A percentile compares a stretch with the other conserved stretches of the same genome.
Evolutionary conservation across 2,113 vertebrate species (phyloP).

Genomic region (Ramphastos sulfuratus): DNA sequence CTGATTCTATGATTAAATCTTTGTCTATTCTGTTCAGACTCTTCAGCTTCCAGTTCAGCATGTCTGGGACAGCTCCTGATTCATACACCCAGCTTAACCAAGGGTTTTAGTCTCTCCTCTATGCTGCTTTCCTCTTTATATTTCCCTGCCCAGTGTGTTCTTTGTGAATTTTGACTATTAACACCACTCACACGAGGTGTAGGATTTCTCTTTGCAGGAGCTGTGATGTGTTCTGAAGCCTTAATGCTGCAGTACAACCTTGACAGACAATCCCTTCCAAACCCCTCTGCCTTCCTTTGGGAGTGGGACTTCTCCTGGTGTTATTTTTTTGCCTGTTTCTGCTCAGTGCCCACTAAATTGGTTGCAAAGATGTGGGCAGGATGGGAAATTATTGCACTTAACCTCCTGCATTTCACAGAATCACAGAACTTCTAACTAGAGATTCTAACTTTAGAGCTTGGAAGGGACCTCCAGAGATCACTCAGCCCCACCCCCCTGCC

Average conservation of each 20-base stretch:
- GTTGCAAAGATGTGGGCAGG: fast-evolving
- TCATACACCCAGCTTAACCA: neutral
- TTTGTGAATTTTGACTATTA: neutral
- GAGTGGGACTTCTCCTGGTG: neutral
- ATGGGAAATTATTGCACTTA: neutral
- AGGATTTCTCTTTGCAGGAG: neutral
- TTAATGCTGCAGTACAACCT: fast-evolving
- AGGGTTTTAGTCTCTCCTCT: neutral
- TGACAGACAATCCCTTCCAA: neutral
- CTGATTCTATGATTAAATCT: neutral
- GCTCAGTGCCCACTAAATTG: neutral
- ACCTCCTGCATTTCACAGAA: neutral
- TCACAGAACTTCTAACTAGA: too few relatives aligned
- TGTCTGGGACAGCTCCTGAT: neutral
- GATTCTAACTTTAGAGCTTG: too few relatives aligned
- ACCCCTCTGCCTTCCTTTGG: neutral
- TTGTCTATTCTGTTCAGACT: neutral
- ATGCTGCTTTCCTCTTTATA: neutral
- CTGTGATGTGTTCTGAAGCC: neutral
- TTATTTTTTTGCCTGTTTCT: neutral
- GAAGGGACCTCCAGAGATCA: too few relatives aligned
- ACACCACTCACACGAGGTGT: fast-evolving
- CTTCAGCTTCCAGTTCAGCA: neutral
- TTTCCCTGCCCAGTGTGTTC: neutral
- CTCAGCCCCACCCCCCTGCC: too few relatives aligned